A percentile compares a stretch with the other conserved stretches of the same genome.
These are phyloP conservation scores for Mustelus asterias DNA, from an alignment of 2,113 vertebrate genomes.

Conservation along the genomic window DNA sequence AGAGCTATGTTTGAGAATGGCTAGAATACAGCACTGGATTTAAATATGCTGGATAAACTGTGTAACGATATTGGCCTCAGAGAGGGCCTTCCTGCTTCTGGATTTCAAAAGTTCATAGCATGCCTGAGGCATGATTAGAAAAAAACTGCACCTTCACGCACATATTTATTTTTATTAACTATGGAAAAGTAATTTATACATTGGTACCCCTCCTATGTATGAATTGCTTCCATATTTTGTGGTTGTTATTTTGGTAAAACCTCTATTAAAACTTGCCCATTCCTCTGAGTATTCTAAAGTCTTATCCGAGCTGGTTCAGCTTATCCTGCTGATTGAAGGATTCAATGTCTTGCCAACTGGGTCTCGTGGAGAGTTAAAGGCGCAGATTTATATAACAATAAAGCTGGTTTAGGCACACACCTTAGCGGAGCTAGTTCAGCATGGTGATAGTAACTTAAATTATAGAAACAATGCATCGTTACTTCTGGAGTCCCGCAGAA, in stretches of 20 bases:
- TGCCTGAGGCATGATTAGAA: background rate
- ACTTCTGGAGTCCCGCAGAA: background rate
- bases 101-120: background rate
- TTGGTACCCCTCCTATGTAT: background rate
- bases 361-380: background rate
- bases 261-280: background rate
- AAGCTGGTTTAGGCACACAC: background rate
- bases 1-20: background rate
- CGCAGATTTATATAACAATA: background rate
- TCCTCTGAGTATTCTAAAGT: background rate
- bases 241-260: background rate
- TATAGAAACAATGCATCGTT: background rate
- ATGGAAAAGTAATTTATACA: slow-evolving; percentile 11
- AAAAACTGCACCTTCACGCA: background rate
- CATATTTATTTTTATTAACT: background rate
- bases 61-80: background rate
- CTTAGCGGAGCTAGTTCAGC: background rate
- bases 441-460: background rate
- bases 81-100: background rate
- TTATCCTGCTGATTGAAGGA: background rate
- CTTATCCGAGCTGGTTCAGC: background rate
- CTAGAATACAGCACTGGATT: background rate
- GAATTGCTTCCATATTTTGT: background rate
- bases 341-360: background rate
- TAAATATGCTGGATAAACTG: background rate